Evolutionary conservation across 2,113 vertebrate genomes (phyloP).

Genomic region (Pseudopodoces humilis): DNA sequence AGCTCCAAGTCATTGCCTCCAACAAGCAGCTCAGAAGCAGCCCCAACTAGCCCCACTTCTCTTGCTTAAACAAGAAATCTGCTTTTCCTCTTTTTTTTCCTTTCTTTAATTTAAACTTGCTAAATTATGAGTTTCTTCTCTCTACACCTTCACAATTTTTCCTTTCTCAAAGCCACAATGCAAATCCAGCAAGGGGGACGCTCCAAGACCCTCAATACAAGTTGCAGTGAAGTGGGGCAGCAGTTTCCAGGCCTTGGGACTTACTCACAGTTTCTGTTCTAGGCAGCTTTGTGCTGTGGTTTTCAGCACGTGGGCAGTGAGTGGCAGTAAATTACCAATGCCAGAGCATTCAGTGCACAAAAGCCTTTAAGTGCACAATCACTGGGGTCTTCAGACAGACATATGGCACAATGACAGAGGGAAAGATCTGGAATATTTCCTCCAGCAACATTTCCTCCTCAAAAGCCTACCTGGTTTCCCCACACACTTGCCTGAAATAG

Average conservation of each 20-base stretch:
- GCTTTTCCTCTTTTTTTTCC: rapidly evolving
- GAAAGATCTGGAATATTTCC: neutral
- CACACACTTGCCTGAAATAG: neutral
- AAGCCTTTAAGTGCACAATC: neutral
- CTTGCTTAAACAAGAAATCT: neutral
- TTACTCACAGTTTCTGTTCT: neutral
- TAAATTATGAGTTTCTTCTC: neutral
- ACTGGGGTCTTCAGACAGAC: neutral
- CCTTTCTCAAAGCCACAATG: neutral
- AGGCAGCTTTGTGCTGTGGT: neutral
- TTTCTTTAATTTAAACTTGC: neutral
- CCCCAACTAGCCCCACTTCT: neutral
- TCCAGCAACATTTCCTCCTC: neutral
- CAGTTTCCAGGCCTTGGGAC: neutral
- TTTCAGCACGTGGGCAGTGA: neutral
- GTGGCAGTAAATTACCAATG: neutral
- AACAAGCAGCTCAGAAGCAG: neutral
- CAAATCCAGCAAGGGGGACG: neutral
- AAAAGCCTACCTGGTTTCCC: neutral
- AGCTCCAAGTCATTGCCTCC: neutral
- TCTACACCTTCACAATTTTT: neutral
- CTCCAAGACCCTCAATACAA: neutral
- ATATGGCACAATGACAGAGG: neutral
- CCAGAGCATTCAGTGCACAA: neutral
- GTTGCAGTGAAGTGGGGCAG: neutral